phyloP scores from a whole-genome alignment of 2,888 invertebrate species.

The Eurois occulta region DNA sequence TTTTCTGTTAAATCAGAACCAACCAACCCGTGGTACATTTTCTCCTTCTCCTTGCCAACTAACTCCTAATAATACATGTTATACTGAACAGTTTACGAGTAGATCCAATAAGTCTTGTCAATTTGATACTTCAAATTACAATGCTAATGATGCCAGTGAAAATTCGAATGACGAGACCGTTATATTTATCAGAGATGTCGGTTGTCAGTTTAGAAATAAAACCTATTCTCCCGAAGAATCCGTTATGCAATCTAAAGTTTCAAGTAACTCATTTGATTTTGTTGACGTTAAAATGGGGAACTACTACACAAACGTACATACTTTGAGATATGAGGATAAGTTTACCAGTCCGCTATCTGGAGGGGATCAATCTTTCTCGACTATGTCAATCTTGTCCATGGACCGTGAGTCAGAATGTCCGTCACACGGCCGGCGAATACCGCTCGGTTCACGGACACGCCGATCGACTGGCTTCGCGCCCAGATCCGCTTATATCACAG shows the following conservation, averaged over 20 bases:
- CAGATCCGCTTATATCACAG: slow-evolving; percentile 71
- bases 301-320: slow-evolving; percentile 74
- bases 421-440: slow-evolving; percentile 71
- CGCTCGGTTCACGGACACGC: slow-evolving; percentile 33
- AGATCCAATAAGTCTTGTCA: slow-evolving; percentile 84
- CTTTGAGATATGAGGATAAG: slow-evolving; percentile 81
- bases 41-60: slow-evolving; percentile 72
- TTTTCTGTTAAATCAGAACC: slow-evolving; percentile 69
- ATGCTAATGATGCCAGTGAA: slow-evolving; percentile 57
- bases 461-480: slow-evolving; percentile 72
- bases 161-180: slow-evolving; percentile 74
- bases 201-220: slow-evolving; percentile 83
- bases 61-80: slow-evolving; percentile 61
- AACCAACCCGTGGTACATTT: slow-evolving; percentile 64
- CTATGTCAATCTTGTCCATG: slow-evolving; percentile 72
- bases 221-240: slow-evolving; percentile 70
- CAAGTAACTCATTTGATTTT: slow-evolving; percentile 76
- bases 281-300: slow-evolving; percentile 72
- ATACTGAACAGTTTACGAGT: slow-evolving; percentile 54
- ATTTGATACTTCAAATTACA: slow-evolving; percentile 72
- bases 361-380: slow-evolving; percentile 70
- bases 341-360: slow-evolving; percentile 75
- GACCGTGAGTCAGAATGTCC: slow-evolving; percentile 76
- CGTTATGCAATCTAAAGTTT: slow-evolving; percentile 72
- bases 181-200: slow-evolving; percentile 85